Base-by-base conservation (phyloP, 2,797 vertebrate genomes). In the Sebastes aleutianus region DNA sequence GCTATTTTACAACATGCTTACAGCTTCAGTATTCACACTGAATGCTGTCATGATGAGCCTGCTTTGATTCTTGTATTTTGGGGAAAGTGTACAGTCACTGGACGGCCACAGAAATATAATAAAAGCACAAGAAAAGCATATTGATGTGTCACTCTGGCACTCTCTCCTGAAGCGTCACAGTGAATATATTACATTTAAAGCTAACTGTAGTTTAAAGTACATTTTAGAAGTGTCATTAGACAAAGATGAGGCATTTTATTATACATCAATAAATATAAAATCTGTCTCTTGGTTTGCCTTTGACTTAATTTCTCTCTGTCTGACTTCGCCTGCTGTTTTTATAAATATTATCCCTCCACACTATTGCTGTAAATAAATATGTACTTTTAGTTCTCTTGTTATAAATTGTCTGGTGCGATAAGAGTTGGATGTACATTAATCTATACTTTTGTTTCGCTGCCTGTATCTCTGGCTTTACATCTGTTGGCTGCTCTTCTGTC, bases 381-480 rank as follows among this genome's bases (percentile, higher is more conserved):
- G 5, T 43, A 69, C 62, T 67, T 77, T 69, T 12, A 64, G 29
- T 22, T 70, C 64, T 69, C 29, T 67, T 74, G 53, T 76, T 76
- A 68, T 83, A 29, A 47, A 39, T 36, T 72, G 22, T 57, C 3
- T 72, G 65, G 20, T 29, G 79, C 2, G 31, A 85, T 81, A 74
- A 80, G 24, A 76, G 65, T 69, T 50, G 24, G 39, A 53, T 26
- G 16, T 64, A 61, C 71, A 84, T 88, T 36, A 59, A 82, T 89
- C 78, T 62, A 63, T 54, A 70, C 39, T 69, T 67, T 64, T 71
- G 31, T 77, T 82, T 70, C 29, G 74, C 75, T 61, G 29, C 12
- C 72, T 64, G 58, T 59, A 65, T 80, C 69, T 75, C 29, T 50
- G 34, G 78, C 62, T 80, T 76, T 87, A 88, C 82, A 90, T 86